These are phyloP conservation scores for Ostrea edulis DNA, from an alignment of 1,140 invertebrate species.

Conservation along the genomic window DNA sequence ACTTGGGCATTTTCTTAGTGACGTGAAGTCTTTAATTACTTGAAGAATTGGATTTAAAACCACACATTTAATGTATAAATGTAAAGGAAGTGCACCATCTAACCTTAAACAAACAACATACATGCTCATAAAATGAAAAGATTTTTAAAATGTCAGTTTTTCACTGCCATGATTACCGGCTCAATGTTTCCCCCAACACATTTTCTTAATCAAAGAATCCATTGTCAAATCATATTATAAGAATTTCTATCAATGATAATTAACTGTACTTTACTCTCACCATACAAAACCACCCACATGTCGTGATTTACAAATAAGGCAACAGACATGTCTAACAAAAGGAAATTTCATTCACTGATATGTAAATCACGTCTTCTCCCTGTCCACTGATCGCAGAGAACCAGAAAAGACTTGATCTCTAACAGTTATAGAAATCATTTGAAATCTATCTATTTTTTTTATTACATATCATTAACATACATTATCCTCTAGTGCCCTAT, in stretches of 20 bases:
- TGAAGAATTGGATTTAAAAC: conserved; percentile 1
- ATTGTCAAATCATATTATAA: neutral
- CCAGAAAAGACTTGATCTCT: neutral
- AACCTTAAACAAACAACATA: neutral
- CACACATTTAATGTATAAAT: neutral
- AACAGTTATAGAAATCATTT: neutral
- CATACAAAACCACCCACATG: neutral
- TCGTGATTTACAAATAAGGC: neutral
- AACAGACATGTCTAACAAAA: neutral
- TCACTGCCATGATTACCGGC: neutral
- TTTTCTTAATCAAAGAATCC: neutral
- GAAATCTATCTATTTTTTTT: neutral
- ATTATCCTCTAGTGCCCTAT: neutral
- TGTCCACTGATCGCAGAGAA: neutral
- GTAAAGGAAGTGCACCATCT: conserved; percentile 2
- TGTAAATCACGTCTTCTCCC: neutral
- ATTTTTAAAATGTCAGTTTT: neutral
- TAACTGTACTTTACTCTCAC: neutral
- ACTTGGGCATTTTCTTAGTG: neutral
- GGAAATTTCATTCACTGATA: conserved; percentile 29
- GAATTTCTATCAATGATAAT: neutral
- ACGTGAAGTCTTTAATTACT: neutral
- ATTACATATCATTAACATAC: conserved; percentile 20
- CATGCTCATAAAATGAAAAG: neutral
- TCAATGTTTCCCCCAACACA: neutral